A percentile compares a stretch with the other conserved stretches of the same genome.
phyloP scores from a whole-genome alignment of 2,113 vertebrate genomes.

The Himantopus leucocephalus region DNA sequence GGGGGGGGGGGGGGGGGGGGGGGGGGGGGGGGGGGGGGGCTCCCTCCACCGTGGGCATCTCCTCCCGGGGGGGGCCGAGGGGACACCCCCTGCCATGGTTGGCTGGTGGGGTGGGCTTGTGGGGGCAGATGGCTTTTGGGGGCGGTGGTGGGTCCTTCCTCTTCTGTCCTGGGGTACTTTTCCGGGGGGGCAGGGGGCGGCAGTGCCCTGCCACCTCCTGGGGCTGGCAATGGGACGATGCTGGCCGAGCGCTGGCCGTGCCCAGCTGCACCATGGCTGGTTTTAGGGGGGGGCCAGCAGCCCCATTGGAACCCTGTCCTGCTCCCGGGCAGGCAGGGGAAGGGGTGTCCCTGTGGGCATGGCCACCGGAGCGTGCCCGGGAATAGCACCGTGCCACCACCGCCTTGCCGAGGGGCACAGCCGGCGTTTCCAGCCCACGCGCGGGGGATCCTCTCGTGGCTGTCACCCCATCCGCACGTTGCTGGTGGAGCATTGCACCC shows the following conservation, averaged over 20 bases:
- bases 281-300: background rate
- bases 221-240: background rate
- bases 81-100: background rate
- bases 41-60: background rate
- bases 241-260: rapidly evolving
- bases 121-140: background rate
- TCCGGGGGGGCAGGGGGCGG: background rate
- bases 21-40: background rate
- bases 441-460: rapidly evolving
- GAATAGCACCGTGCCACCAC: background rate
- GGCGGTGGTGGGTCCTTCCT: background rate
- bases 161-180: no score
- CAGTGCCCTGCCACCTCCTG: background rate
- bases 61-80: background rate
- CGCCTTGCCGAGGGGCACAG: rapidly evolving
- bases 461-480: background rate
- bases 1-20: no score
- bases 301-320: background rate
- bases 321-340: background rate
- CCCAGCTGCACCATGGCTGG: background rate
- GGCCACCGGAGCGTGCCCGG: background rate
- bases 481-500: rapidly evolving
- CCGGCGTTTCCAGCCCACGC: background rate
- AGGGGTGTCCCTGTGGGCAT: background rate
- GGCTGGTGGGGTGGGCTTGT: background rate